Evolutionary conservation across 2,113 vertebrate genomes (phyloP).

Genomic region (Genyomyrus donnyi): DNA sequence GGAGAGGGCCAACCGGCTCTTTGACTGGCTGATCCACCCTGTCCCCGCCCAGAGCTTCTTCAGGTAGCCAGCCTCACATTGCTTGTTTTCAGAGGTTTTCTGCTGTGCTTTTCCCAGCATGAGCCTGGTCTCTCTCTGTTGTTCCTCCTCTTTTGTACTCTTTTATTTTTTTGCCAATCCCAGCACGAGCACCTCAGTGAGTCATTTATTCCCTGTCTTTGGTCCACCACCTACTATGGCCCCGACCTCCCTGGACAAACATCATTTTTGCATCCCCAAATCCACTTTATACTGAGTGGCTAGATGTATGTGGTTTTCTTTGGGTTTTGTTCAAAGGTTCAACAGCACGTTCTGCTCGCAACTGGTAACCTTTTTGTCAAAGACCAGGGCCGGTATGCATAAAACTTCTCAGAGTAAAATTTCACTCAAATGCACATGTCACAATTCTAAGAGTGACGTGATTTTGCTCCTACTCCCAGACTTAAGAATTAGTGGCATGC

Average conservation of each 20-base stretch:
- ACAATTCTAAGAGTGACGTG: too few relatives aligned
- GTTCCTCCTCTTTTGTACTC: not conserved
- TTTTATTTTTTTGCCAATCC: not conserved
- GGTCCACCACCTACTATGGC: not conserved
- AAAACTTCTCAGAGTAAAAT: too few relatives aligned
- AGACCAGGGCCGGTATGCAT: not conserved
- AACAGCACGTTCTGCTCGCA: not conserved
- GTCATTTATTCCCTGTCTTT: not conserved
- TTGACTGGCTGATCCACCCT: constrained; percentile 80
- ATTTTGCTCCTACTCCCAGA: too few relatives aligned
- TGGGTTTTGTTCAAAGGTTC: not conserved
- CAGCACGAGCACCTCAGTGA: not conserved
- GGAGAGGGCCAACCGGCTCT: constrained; percentile 69
- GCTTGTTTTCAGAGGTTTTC: not conserved
- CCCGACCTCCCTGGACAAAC: not conserved
- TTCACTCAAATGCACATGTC: too few relatives aligned
- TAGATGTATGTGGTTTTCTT: not conserved
- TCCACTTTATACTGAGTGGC: not conserved
- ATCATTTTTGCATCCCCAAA: not conserved
- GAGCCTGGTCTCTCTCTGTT: not conserved
- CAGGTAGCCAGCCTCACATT: constrained; percentile 41
- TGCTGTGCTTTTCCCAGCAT: not conserved
- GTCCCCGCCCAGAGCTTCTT: constrained; percentile 66
- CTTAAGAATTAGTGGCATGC: too few relatives aligned
- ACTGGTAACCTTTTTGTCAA: not conserved